Evolutionary conservation across 2,888 invertebrate genomes (phyloP), one percentile per base, ranked within the genome.

Genomic region (Helleia helle): DNA sequence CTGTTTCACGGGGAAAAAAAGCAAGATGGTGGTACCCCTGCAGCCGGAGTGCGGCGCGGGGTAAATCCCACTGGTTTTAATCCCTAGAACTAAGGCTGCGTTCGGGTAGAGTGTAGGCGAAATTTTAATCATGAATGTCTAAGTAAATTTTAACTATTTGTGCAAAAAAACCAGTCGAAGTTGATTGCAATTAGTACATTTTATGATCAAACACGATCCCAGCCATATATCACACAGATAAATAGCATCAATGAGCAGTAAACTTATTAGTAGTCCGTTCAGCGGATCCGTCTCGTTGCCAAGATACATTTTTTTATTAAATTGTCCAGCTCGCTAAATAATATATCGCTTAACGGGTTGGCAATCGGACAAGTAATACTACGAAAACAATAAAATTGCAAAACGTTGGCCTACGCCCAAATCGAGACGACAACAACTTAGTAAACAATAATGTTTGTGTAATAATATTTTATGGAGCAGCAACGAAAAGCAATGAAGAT

Each of bases 341-440:
- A 43, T 46, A 50, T 50, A 51, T 48, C 47, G 43, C 47, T 50
- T 43, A 47, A 44, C 44, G 48, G 42, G 44, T 41, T 38, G 43
- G 44, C 42, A 47, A 47, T 47, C 50, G 50, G 52, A 51, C 54
- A 42, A 50, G 46, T 48, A 50, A 44, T 38, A 44, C 48, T 47
- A 47, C 48, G 48, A 41, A 49, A 52, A 48, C 48, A 47, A 45
- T 48, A 44, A 49, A 47, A 38, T 41, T 43, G 42, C 27, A 40
- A 44, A 51, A 46, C 52, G 47, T 52, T 52, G 47, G 52, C 47
- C 41, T 31, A 11, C 28, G 15, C 43, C 48, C 52, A 50, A 50
- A 41, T 41, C 40, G 43, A 37, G 40, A 48, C 42, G 49, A 51
- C 50, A 51, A 52, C 49, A 46, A 47, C 45, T 18, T 43, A 40